A percentile compares a stretch with the other conserved stretches of the same genome.
phyloP scores from a whole-genome alignment of 2,888 invertebrate species.

The Nemoura dubitans region DNA sequence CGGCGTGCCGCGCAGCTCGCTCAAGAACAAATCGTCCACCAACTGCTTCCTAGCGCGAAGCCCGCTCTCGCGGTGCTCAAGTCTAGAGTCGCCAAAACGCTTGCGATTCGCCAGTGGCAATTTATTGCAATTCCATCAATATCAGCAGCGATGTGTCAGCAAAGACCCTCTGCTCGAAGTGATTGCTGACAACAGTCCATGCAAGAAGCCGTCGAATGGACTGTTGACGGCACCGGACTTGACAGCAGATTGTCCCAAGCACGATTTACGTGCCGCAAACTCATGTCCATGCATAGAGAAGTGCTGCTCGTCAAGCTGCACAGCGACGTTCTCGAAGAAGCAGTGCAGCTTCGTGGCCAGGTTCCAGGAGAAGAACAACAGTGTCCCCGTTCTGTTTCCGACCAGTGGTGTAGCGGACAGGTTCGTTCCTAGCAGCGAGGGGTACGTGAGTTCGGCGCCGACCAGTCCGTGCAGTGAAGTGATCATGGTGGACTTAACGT shows the following conservation, averaged over 20 bases:
- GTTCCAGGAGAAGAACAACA: conserved; percentile 42
- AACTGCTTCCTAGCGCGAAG: conserved; percentile 52
- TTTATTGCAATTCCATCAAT: conserved; percentile 42
- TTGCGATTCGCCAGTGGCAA: conserved; percentile 79
- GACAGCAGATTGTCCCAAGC: conserved; percentile 49
- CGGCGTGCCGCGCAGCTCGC: conserved; percentile 69
- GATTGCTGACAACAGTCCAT: conserved; percentile 68
- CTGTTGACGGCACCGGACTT: conserved; percentile 52
- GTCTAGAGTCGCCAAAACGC: conserved; percentile 85
- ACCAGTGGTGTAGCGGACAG: conserved; percentile 15
- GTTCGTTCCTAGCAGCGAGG: not conserved
- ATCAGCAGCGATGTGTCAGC: conserved; percentile 64
- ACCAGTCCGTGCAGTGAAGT: conserved; percentile 35
- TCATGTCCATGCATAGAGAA: conserved; percentile 78
- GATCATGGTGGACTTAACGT: conserved; percentile 16
- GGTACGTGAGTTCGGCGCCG: conserved; percentile 43
- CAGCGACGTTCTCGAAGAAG: conserved; percentile 19
- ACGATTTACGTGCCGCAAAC: conserved; percentile 61
- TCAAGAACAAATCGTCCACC: conserved; percentile 69
- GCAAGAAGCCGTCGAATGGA: conserved; percentile 63
- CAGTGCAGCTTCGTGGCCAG: conserved; percentile 29
- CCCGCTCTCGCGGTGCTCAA: conserved; percentile 71
- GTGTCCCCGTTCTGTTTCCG: conserved; percentile 46
- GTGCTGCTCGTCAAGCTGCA: conserved; percentile 30
- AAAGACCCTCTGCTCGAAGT: conserved; percentile 63